Conservation (phyloP, 2,113 vertebrate species). For the Hipposideros armiger region DNA sequence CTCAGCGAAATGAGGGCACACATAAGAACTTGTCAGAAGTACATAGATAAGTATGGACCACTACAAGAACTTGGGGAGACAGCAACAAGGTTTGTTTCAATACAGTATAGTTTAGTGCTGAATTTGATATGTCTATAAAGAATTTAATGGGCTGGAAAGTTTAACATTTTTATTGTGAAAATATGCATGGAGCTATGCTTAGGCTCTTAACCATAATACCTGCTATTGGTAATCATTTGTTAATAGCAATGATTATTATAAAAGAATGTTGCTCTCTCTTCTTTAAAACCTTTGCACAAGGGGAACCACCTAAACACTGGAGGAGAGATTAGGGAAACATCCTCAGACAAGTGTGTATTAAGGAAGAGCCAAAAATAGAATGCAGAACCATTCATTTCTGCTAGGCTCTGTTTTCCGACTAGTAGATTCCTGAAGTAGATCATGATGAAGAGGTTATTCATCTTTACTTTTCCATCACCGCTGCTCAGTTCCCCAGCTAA, state of each 20-base stretch:
- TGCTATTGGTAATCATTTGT: slow-evolving; percentile 1
- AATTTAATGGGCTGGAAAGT: slow-evolving; percentile 28
- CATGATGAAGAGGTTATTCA: neutral
- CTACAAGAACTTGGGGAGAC: slow-evolving; percentile 75
- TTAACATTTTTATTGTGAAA: slow-evolving; percentile 10
- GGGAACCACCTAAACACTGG: neutral
- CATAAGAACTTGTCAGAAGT: slow-evolving; percentile 83
- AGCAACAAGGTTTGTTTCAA: slow-evolving; percentile 71
- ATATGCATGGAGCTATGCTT: neutral
- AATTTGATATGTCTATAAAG: neutral
- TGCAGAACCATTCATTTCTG: slow-evolving; percentile 47
- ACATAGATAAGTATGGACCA: slow-evolving; percentile 80
- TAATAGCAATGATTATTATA: neutral
- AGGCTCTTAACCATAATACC: neutral
- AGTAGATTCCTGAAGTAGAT: neutral
- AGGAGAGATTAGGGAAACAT: slow-evolving; percentile 6
- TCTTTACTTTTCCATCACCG: neutral
- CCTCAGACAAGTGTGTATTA: neutral
- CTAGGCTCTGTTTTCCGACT: neutral
- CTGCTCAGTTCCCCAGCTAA: neutral
- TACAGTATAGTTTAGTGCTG: neutral
- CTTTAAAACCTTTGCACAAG: neutral
- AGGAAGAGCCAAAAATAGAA: slow-evolving; percentile 57
- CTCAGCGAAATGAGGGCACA: slow-evolving; percentile 85
- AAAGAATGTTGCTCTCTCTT: slow-evolving; percentile 32